These are phyloP conservation scores for Dasyornis broadbenti DNA, from an alignment of 2,113 vertebrate genomes.

Conservation along the genomic window DNA sequence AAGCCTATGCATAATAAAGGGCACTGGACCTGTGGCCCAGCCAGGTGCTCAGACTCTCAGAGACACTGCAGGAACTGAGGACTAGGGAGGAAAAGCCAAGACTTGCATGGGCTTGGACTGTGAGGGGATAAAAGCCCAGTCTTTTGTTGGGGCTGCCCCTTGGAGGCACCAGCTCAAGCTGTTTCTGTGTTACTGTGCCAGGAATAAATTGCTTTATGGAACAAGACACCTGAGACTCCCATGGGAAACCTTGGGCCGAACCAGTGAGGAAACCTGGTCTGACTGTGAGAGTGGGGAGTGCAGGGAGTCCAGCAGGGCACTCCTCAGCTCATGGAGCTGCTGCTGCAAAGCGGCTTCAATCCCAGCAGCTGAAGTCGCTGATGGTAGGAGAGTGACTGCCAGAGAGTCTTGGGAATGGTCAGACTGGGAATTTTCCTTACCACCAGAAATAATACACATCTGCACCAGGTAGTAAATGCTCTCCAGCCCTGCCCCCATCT, in stretches of 20 bases:
- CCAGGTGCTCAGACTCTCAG: background rate
- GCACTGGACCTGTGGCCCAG: background rate
- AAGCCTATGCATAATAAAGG: background rate
- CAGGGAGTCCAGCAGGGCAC: background rate
- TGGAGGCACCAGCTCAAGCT: background rate
- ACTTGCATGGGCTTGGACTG: background rate
- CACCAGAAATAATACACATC: background rate
- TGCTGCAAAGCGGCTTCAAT: background rate
- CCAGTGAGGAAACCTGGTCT: background rate
- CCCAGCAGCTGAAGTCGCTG: background rate
- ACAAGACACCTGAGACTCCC: background rate
- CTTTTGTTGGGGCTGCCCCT: background rate
- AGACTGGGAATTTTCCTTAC: background rate
- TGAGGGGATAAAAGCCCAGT: background rate
- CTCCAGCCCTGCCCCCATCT: background rate
- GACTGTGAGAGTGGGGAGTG: background rate
- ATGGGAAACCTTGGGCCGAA: background rate
- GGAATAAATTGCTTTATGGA: background rate
- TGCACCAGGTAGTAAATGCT: background rate
- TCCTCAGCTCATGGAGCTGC: background rate
- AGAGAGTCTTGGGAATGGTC: background rate
- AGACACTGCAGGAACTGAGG: background rate
- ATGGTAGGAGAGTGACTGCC: background rate
- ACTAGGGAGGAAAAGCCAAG: background rate
- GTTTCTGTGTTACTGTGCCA: background rate